Conservation (phyloP, 1,140 invertebrate species). For the Diorhabda elongata region DNA sequence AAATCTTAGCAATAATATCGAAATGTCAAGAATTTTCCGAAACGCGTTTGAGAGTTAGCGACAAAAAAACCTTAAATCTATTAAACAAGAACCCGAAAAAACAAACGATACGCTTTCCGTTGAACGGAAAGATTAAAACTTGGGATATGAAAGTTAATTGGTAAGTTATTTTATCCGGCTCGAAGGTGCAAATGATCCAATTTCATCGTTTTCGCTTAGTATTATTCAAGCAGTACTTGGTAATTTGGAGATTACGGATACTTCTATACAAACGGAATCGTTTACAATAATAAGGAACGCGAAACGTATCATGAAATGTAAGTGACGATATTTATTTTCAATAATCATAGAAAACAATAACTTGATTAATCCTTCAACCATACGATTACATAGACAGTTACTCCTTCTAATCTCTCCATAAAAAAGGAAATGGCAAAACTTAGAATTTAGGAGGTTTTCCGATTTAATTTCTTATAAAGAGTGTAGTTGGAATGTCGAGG, state of each 20-base stretch:
- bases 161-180: constrained; percentile 40
- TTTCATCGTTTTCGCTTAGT: constrained; percentile 48
- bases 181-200: not conserved
- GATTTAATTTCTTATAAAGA: no score
- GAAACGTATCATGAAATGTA: constrained; percentile 66
- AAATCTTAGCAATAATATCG: constrained; percentile 49
- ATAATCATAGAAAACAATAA: no score
- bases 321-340: constrained; percentile 32
- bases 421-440: no score
- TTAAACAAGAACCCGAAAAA: constrained; percentile 56
- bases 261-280: constrained; percentile 65
- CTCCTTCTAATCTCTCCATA: no score
- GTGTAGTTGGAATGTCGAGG: no score
- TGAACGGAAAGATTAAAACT: constrained; percentile 56
- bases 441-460: no score
- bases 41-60: constrained; percentile 54
- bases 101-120: constrained; percentile 54
- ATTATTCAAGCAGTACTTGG: constrained; percentile 72
- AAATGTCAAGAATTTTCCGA: constrained; percentile 57
- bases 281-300: constrained; percentile 64
- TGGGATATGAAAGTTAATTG: constrained; percentile 62
- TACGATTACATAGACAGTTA: no score
- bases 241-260: constrained; percentile 62
- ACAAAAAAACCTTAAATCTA: constrained; percentile 57
- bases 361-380: no score